These are phyloP conservation scores for Drosophila tristis DNA, from an alignment of 1,140 invertebrate species.

Conservation along the genomic window DNA sequence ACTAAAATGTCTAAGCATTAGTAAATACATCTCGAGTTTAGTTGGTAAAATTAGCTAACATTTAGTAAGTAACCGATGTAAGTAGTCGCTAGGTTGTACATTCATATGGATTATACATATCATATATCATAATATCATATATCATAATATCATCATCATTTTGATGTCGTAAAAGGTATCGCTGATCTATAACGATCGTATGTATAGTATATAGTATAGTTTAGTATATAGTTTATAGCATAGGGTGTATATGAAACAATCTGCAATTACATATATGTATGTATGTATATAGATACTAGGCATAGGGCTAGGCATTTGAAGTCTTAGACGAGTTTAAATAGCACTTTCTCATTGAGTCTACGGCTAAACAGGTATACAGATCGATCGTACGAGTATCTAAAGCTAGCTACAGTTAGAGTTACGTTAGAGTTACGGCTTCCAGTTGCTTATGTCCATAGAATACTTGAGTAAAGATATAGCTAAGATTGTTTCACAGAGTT, in stretches of 20 bases:
- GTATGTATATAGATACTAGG: slow-evolving; percentile 32
- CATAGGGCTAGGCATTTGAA: slow-evolving; percentile 65
- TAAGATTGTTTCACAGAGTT: slow-evolving; percentile 61
- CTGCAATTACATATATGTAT: slow-evolving; percentile 30
- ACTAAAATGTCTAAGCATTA: slow-evolving; percentile 65
- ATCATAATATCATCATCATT: slow-evolving; percentile 28
- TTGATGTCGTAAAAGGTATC: slow-evolving; percentile 26
- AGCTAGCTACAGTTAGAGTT: slow-evolving; percentile 17
- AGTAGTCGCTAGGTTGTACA: slow-evolving; percentile 40
- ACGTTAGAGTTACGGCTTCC: slow-evolving; percentile 26
- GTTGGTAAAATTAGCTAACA: slow-evolving; percentile 56
- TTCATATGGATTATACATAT: slow-evolving; percentile 48
- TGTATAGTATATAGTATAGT: slow-evolving; percentile 27
- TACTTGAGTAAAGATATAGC: slow-evolving; percentile 81
- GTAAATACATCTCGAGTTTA: slow-evolving; percentile 77
- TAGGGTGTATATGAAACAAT: slow-evolving; percentile 51
- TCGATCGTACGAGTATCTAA: slow-evolving; percentile 1
- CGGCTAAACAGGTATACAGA: slow-evolving; percentile 33
- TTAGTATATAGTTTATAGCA: slow-evolving; percentile 36
- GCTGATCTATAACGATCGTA: slow-evolving; percentile 54
- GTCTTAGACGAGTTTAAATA: slow-evolving; percentile 78
- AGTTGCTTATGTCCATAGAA: slow-evolving; percentile 70
- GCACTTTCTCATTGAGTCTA: slow-evolving; percentile 70
- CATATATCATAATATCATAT: slow-evolving; percentile 30
- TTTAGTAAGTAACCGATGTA: slow-evolving; percentile 54